Base-by-base conservation (phyloP, 2,113 vertebrate species). In the Mormyrus lacerda region DNA sequence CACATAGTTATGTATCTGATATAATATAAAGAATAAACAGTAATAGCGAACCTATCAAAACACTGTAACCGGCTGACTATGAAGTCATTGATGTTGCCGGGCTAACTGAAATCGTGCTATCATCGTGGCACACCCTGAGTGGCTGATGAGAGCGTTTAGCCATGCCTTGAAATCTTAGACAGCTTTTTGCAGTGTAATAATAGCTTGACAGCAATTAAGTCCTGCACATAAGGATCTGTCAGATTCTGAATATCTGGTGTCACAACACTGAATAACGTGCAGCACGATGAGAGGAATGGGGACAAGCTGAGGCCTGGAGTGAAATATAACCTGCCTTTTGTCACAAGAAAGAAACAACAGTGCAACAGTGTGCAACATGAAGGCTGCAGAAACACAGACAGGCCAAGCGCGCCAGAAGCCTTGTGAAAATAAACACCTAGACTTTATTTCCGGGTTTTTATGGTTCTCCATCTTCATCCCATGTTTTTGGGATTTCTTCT, bases 211-310 rank as follows among this genome's bases (percentile, higher is more conserved):
- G 84, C 58, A 90, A 84, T 55, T 45, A 90, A 88, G 85, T 9
- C 61, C 88, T 73, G 69, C 91, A 50, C 50, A 31, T 65, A 19
- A 76, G 87, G 65, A 91, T 87, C 24, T 90, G 88, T 92, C 90
- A 88, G 58, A 69, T 88, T 91, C 91, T 85, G 85, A 31, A 90
- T 91, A 88, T 91, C 42, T 92, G 73, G 84, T 88, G 85, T 91
- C 90, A 90, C 89, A 90, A 91, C 91, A 92, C 79, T 90, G 69
- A 88, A 65, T 35, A 91, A 89, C 83, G 65, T 89, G 86, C 83
- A 13, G 61, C 53, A 47, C 4, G 21, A 51, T n/a, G 69, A 89
- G 87, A 83, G 9, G 79, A 35, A 91, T 35, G 55, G 19, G 53
- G 44, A 47, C 13, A 61, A 61, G 73, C 45, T 35, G 53, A 85